Evolutionary conservation across 2,113 vertebrate species (phyloP), one percentile per base, ranked within the genome.

Genomic region (Nothocercus nigrocapillus): DNA sequence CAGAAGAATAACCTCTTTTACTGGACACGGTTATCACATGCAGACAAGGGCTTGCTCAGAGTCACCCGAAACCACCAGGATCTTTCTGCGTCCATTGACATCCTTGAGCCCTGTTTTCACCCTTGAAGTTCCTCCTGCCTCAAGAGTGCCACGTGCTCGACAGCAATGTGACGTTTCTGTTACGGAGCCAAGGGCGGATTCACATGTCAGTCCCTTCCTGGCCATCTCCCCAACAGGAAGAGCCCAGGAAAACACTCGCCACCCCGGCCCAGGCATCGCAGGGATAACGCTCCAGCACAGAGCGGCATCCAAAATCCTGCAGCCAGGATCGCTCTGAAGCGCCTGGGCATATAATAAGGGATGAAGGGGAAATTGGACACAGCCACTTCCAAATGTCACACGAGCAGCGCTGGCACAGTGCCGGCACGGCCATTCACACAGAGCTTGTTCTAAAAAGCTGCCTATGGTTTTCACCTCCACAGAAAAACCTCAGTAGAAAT

Each of bases 341-440:
- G 34, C 61, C 72, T 49, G 62, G 63, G 14, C 0, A 3, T 51
- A 11, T 32, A 73, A 28, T 0, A 2, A 44, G 45, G 15, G 1
- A n/a, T 0, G 5, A 79, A 54, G 14, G 51, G 40, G 69, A 92
- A 95, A 81, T 91, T 85, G 74, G n/a, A 79, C 93, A n/a, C 5
- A 86, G 73, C 79, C 45, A 45, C 84, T 73, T 78, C 15, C n/a
- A 92, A 96, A 91, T 93, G 89, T 89, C 96, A 93, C 1, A 3
- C 45, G 79, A 74, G 64, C 12, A 78, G 63, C 38, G 93, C 64
- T 82, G 68, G 44, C 56, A 44, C n/a, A 85, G 68, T 49, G 78
- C 22, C 53, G 63, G 56, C 20, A 15, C 66, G 66, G 28, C 67
- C 81, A 86, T 82, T 95, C 73, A 59, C 40, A 40, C 18, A 56